These are phyloP conservation scores for Branchellion lobata DNA, from an alignment of 2,888 invertebrate genomes.

Conservation along the genomic window DNA sequence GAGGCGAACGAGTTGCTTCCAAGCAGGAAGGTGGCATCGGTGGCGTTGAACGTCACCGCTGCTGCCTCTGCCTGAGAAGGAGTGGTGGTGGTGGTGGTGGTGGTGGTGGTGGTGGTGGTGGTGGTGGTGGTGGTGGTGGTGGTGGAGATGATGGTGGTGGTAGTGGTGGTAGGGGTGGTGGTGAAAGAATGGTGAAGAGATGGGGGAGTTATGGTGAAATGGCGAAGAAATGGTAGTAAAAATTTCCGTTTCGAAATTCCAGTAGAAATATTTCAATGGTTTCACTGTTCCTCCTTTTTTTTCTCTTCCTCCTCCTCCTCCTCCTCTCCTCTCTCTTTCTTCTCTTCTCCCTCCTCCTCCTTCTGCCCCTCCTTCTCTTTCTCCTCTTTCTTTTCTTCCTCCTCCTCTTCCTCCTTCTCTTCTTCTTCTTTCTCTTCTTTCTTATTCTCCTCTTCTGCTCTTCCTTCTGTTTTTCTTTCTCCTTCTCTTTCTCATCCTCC, in stretches of 20 bases:
- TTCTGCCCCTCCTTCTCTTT: too few species aligned
- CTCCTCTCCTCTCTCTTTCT: conserved; percentile 12
- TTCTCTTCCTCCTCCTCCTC: background rate
- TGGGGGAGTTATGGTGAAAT: too few species aligned
- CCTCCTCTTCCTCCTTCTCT: conserved; percentile 7
- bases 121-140: conserved; percentile 2
- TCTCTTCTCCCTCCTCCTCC: background rate
- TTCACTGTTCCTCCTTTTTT: background rate
- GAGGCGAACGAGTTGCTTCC: background rate
- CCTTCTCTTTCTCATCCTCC: too few species aligned
- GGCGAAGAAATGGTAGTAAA: too few species aligned
- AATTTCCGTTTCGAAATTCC: too few species aligned
- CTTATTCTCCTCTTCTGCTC: too few species aligned
- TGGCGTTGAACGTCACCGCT: background rate
- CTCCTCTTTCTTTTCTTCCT: background rate
- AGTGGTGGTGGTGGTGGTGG: conserved; percentile 11
- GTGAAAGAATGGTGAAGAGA: background rate
- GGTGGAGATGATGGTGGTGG: conserved; percentile 17
- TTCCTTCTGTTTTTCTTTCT: too few species aligned
- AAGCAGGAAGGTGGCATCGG: background rate
- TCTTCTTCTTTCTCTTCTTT: background rate
- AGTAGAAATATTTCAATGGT: too few species aligned
- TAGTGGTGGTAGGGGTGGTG: too few species aligned
- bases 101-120: conserved; percentile 24
- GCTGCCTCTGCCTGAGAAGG: too few species aligned